A percentile compares a stretch with the other conserved stretches of the same genome.
Conservation (phyloP, 2,113 vertebrate genomes). For the Corythoichthys intestinalis region DNA sequence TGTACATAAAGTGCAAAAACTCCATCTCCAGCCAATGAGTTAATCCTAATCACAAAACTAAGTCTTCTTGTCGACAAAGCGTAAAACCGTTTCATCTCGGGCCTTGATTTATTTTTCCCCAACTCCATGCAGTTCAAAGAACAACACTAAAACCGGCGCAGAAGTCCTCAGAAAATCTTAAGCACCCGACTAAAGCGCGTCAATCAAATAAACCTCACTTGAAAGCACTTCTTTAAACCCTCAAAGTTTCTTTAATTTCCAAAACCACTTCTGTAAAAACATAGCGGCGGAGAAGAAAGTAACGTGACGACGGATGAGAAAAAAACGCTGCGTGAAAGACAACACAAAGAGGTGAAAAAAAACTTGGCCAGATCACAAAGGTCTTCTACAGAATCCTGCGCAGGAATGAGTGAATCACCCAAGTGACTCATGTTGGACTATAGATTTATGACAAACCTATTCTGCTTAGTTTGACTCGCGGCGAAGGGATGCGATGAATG, state of each 20-base stretch:
- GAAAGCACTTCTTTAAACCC: not conserved
- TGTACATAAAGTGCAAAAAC: too few relatives aligned
- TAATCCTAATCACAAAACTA: not conserved
- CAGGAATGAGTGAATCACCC: slow-evolving; percentile 66
- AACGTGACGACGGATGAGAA: not conserved
- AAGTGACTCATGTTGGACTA: slow-evolving; percentile 55
- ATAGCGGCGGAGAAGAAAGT: not conserved
- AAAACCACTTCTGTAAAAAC: not conserved
- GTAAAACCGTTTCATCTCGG: not conserved
- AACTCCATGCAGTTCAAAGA: not conserved
- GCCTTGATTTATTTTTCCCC: not conserved
- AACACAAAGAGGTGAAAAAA: slow-evolving; percentile 32
- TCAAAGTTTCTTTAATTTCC: not conserved
- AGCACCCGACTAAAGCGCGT: not conserved
- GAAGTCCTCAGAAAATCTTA: not conserved
- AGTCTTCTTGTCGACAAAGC: not conserved
- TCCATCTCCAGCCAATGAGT: not conserved
- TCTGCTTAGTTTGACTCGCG: slow-evolving; percentile 18
- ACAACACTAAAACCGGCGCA: not conserved
- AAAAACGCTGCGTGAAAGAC: slow-evolving; percentile 5
- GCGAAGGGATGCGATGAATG: slow-evolving; percentile 3
- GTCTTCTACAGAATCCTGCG: slow-evolving; percentile 31
- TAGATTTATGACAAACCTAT: slow-evolving; percentile 46
- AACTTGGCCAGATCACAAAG: slow-evolving; percentile 39
- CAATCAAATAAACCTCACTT: not conserved